These are phyloP conservation scores for Drosophila subobscura DNA, from an alignment of 1,140 invertebrate genomes.

Conservation along the genomic window DNA sequence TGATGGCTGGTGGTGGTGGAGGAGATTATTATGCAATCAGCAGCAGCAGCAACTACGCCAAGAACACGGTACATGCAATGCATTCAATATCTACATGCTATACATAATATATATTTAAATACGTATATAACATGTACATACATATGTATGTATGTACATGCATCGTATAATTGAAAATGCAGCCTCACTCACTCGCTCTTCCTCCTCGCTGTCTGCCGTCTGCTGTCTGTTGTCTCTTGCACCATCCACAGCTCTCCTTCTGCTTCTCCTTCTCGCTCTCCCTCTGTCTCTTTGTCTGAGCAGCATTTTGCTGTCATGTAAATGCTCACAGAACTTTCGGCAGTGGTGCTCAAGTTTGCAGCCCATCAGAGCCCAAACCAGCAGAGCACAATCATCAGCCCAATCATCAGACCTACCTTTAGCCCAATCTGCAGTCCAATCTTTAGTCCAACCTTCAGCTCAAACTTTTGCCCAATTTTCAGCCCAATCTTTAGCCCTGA, in stretches of 20 bases:
- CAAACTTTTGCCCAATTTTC: no score
- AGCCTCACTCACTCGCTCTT: neutral
- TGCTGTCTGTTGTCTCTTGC: neutral
- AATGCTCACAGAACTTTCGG: constrained; percentile 44
- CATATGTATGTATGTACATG: constrained; percentile 13
- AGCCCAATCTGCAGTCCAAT: no score
- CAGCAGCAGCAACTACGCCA: constrained; percentile 25
- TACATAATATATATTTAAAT: constrained; percentile 26
- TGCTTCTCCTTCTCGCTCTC: neutral
- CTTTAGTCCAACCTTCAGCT: no score
- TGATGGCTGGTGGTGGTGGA: neutral
- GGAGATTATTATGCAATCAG: constrained; percentile 29
- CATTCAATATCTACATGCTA: constrained; percentile 6
- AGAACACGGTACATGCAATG: constrained; percentile 5
- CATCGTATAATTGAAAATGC: constrained; percentile 45
- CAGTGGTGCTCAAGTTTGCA: constrained; percentile 38
- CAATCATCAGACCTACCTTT: no score
- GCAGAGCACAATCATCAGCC: no score
- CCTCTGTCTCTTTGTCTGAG: neutral
- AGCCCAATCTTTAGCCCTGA: no score
- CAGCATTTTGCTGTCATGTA: constrained; percentile 19
- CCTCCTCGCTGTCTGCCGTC: no score
- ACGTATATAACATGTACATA: constrained; percentile 1
- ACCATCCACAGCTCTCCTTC: no score
- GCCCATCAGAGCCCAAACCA: neutral